Conservation (phyloP, 2,888 invertebrate species). For the Aproaerema taeniolella region DNA sequence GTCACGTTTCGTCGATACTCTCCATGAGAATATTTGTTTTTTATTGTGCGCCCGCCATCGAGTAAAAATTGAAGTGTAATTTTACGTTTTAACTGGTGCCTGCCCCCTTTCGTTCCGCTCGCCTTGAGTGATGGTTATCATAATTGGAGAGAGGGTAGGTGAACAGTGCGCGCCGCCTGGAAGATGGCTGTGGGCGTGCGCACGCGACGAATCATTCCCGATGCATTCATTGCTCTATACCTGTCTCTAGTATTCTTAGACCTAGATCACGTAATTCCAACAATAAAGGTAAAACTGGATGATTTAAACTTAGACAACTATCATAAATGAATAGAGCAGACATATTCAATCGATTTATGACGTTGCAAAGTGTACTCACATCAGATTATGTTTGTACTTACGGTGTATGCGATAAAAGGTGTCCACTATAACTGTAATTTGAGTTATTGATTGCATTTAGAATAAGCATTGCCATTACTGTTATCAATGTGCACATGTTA, state of each 20-base stretch:
- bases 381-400: no score
- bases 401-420: constrained; percentile 28
- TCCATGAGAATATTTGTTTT: constrained; percentile 78
- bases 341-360: no score
- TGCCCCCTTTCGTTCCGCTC: constrained; percentile 77
- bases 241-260: no score
- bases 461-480: constrained; percentile 58
- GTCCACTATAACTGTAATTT: constrained; percentile 50
- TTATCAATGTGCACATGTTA: constrained; percentile 66
- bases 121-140: constrained; percentile 76
- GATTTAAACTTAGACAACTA: no score
- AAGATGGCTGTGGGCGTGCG: constrained; percentile 53
- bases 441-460: constrained; percentile 61
- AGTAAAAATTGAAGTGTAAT: constrained; percentile 76
- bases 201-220: constrained; percentile 39
- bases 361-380: no score
- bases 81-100: constrained; percentile 74
- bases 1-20: constrained; percentile 76
- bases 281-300: no score
- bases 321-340: no score
- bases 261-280: no score
- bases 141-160: constrained; percentile 74
- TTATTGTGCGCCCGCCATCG: constrained; percentile 68
- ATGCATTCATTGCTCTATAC: constrained; percentile 6
- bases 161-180: constrained; percentile 51